Conservation (phyloP, 2,113 vertebrate species). For the Dipodomys stephensi region DNA sequence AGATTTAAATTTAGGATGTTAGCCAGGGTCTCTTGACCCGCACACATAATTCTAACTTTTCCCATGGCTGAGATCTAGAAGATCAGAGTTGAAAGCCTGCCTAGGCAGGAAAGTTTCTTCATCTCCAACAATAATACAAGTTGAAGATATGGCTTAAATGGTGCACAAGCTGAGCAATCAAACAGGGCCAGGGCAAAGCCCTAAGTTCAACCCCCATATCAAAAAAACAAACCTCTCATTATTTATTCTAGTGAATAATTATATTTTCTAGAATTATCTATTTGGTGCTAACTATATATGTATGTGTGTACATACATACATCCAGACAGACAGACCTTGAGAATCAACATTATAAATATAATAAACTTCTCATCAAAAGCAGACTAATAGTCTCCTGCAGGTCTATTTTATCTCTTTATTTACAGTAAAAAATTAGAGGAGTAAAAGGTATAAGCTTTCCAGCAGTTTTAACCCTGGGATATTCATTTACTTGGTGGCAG, state of each 20-base stretch:
- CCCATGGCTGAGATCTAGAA: too few species aligned
- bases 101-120: too few species aligned
- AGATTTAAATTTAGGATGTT: background rate
- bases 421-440: conserved; percentile 64
- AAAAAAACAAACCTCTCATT: background rate
- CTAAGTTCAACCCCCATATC: too few species aligned
- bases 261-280: conserved; percentile 32
- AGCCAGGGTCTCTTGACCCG: too few species aligned
- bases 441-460: conserved; percentile 50
- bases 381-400: background rate
- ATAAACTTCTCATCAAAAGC: background rate
- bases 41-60: too few species aligned
- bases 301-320: background rate
- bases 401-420: conserved; percentile 34
- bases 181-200: too few species aligned
- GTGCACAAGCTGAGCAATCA: too few species aligned
- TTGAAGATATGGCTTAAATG: too few species aligned
- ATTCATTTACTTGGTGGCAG: conserved; percentile 80
- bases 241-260: conserved; percentile 3
- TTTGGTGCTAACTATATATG: background rate
- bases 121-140: too few species aligned
- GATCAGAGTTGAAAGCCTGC: too few species aligned
- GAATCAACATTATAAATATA: background rate
- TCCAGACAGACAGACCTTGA: background rate
- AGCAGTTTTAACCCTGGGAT: conserved; percentile 61